A percentile compares a stretch with the other conserved stretches of the same genome.
Conservation (phyloP, 2,113 vertebrate species). For the Petaurus breviceps region DNA sequence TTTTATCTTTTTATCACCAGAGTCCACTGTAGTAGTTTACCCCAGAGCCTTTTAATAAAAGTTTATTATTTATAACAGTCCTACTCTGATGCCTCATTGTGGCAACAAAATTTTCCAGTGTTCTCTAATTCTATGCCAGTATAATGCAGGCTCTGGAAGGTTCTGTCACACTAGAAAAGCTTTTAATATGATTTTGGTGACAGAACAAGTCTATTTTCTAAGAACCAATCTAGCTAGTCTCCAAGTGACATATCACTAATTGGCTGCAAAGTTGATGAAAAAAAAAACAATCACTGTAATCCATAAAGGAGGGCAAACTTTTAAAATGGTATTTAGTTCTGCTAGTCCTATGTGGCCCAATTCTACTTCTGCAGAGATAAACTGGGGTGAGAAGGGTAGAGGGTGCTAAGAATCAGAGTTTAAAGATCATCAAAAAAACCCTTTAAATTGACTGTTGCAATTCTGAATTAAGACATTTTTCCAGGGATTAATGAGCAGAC, state of each 20-base stretch:
- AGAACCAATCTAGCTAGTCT: not conserved
- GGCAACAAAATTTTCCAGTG: not conserved
- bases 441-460: too few species aligned
- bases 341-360: too few species aligned
- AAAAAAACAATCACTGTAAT: not conserved
- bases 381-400: too few species aligned
- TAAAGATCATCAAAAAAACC: not conserved
- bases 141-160: not conserved
- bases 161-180: not conserved
- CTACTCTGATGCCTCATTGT: not conserved
- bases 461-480: too few species aligned
- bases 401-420: not conserved
- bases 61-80: not conserved
- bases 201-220: not conserved
- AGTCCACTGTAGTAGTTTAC: not conserved
- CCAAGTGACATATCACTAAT: not conserved
- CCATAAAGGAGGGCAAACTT: not conserved
- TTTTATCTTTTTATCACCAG: not conserved
- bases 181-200: not conserved
- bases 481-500: too few species aligned
- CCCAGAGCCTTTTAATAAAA: not conserved
- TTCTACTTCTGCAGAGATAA: not conserved
- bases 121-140: not conserved
- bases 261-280: not conserved
- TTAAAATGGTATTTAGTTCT: not conserved